A percentile compares a stretch with the other conserved stretches of the same genome.
phyloP scores from a whole-genome alignment of 1,140 invertebrate species.

The Neuroterus valhalla region DNA sequence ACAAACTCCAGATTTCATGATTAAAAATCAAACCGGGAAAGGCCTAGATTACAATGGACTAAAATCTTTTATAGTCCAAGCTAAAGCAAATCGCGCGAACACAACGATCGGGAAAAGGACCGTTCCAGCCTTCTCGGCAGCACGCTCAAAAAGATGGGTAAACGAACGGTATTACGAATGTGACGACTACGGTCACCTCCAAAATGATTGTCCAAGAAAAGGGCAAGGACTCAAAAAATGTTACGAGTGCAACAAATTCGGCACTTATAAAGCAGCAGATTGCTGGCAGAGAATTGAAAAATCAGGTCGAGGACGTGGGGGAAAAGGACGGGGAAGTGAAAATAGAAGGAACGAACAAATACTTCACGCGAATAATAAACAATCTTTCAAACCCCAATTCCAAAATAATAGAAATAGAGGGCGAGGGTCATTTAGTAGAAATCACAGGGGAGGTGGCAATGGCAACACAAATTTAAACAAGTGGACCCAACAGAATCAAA shows the following conservation, averaged over 20 bases:
- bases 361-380: background rate
- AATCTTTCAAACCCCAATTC: background rate
- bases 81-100: conserved; percentile 22
- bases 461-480: too few relatives aligned
- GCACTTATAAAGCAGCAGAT: too few relatives aligned
- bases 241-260: too few relatives aligned
- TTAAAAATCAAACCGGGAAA: conserved; percentile 32
- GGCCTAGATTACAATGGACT: conserved; percentile 25
- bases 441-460: too few relatives aligned
- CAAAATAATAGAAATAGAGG: too few relatives aligned
- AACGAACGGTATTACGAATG: too few relatives aligned
- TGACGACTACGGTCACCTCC: conserved; percentile 16
- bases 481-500: too few relatives aligned
- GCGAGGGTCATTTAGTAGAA: too few relatives aligned
- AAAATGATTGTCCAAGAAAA: conserved; percentile 33
- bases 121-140: too few relatives aligned
- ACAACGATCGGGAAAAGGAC: background rate
- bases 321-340: background rate
- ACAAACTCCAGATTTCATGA: conserved; percentile 22
- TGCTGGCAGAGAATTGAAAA: background rate
- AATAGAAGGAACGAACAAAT: background rate
- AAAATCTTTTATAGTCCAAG: conserved; percentile 35
- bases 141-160: background rate
- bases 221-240: too few relatives aligned
- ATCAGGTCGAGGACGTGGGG: background rate